Base-by-base conservation (phyloP, 2,797 vertebrate species). In the Malurus splendens region DNA sequence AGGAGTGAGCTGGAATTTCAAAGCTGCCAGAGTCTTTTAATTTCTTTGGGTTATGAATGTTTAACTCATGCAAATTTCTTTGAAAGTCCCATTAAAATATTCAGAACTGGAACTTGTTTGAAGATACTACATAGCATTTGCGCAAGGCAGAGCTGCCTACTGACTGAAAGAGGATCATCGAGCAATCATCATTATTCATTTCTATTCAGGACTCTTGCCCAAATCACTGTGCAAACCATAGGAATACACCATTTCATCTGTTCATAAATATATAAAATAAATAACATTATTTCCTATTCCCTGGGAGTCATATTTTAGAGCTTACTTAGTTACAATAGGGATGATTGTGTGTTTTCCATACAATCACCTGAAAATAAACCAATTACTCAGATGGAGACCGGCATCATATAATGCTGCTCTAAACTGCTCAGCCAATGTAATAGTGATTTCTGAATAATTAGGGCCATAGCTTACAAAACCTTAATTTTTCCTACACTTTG, bases 31-130 rank as follows among this genome's bases (percentile, higher is more conserved):
- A 62, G n/a, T 54, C 47, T 80, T 77, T 68, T 52, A 52, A 85
- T 89, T 85, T 90, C 62, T 85, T 87, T 81, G 48, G 41, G 27
- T 85, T 90, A 87, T 66, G 39, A 90, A 68, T 72, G 70, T 52
- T 82, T 90, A 86, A 90, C 59, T 92, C 2, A 0, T 48, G 65
- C 41, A 85, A 89, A 85, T 82, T 80, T 74, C 61, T 89, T 92
- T 82, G 52, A 47, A 94, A 92, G 54, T 73, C 22, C 48, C 60
- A 70, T 79, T 86, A 79, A 33, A 82, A 82, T 56, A 91, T 87
- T 91, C 42, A 90, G 47, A 87, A 68, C 22, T 55, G 19, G 51
- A n/a, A 65, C 65, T 89, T 80, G 17, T 79, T 86, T 85, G 89
- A 86, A 81, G 87, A 68, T 50, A 24, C 59, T 24, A 27, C 55